Conservation (phyloP, 2,113 vertebrate genomes). For the Peromyscus californicus region DNA sequence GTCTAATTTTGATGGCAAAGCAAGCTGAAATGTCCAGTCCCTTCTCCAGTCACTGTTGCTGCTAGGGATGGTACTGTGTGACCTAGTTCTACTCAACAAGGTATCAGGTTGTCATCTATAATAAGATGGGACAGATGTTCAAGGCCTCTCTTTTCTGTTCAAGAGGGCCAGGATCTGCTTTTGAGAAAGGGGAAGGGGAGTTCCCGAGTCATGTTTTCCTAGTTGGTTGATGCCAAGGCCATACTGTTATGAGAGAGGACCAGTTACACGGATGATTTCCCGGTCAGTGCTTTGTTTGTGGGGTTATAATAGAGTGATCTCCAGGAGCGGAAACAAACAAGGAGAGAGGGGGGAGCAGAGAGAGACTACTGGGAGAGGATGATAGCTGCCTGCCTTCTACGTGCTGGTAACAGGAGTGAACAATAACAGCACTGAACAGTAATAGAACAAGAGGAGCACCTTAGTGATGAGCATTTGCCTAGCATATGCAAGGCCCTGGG, state of each 20-base stretch:
- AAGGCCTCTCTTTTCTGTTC: neutral
- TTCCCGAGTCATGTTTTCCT: neutral
- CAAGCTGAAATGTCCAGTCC: neutral
- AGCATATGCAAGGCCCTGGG: neutral
- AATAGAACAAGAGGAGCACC: too few species aligned
- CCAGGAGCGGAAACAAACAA: neutral
- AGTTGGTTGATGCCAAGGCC: neutral
- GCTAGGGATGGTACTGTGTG: neutral
- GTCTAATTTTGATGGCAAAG: neutral
- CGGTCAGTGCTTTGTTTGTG: neutral
- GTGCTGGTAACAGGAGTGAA: neutral
- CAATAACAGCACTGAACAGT: too few species aligned
- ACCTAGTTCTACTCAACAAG: neutral
- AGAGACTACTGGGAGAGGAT: neutral
- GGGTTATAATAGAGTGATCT: neutral
- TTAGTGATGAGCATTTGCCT: neutral
- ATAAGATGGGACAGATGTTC: neutral
- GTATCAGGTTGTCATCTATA: neutral
- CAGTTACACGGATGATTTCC: neutral
- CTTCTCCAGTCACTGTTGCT: neutral
- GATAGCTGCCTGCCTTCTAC: neutral
- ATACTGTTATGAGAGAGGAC: neutral
- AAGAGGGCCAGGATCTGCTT: neutral
- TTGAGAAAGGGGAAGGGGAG: neutral
- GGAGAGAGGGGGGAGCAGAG: neutral